These are phyloP conservation scores for Acropternis orthonyx DNA, from an alignment of 2,797 vertebrate species.

Conservation along the genomic window DNA sequence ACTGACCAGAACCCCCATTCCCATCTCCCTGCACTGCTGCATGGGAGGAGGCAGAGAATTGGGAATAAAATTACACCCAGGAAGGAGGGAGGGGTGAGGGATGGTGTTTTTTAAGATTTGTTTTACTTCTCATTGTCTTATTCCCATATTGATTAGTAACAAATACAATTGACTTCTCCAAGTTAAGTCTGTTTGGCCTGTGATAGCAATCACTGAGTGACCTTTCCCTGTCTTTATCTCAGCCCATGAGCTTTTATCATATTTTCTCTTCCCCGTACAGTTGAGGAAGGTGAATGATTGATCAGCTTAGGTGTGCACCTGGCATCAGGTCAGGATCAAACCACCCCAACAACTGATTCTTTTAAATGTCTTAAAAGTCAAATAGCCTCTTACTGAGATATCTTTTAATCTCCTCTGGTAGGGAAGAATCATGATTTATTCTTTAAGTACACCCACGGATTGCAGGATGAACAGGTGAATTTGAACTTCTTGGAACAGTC, in stretches of 20 bases:
- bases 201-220: background rate
- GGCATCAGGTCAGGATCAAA: background rate
- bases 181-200: background rate
- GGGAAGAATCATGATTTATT: background rate
- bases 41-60: background rate
- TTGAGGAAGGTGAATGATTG: background rate
- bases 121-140: background rate
- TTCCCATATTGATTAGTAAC: background rate
- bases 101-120: background rate
- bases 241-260: background rate
- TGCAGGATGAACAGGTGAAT: background rate
- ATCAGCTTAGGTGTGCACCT: background rate
- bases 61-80: background rate
- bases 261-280: background rate
- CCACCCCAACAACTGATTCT: background rate
- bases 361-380: background rate
- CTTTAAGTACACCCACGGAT: background rate
- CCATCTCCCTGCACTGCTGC: fast-evolving
- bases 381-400: background rate
- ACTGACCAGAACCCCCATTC: background rate
- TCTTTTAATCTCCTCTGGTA: background rate
- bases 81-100: background rate
- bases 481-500: background rate
- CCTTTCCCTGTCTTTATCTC: background rate
- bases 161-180: background rate